Percentiles rank a stretch among this genome's conserved stretches.
phyloP scores from a whole-genome alignment of 23 tunicate species.

The Aplidium turbinatum region DNA sequence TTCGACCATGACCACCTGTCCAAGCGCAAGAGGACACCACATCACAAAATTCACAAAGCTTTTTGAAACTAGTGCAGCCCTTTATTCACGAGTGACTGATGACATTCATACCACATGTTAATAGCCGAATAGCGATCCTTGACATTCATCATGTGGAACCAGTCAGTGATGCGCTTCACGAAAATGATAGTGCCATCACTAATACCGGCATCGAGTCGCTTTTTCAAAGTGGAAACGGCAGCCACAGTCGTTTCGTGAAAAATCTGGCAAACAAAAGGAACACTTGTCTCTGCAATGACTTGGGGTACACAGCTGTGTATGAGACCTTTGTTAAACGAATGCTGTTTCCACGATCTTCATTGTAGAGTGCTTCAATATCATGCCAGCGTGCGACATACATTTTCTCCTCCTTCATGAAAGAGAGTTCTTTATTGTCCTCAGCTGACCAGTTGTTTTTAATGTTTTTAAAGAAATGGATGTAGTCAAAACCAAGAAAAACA shows the following conservation, averaged over 20 bases:
- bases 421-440: too few relatives aligned
- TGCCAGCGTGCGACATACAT: too few relatives aligned
- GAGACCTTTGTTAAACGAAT: constrained; percentile 6
- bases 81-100: constrained; percentile 1
- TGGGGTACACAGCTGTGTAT: constrained; percentile 10
- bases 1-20: constrained; percentile 10
- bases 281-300: constrained; percentile 17
- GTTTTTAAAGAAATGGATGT: too few relatives aligned
- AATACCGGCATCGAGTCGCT: constrained; percentile 4
- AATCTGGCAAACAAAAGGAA: constrained; percentile 15
- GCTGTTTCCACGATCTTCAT: constrained; percentile 1
- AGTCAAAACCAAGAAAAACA: too few relatives aligned
- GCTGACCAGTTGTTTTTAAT: too few relatives aligned
- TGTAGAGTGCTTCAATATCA: constrained; percentile 11
- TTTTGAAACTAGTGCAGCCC: constrained; percentile 15
- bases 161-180: constrained; percentile 5
- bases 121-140: constrained; percentile 10
- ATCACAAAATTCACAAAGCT: constrained; percentile 1
- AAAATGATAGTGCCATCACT: constrained; percentile 15
- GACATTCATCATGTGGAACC: constrained; percentile 15
- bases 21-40: constrained; percentile 9
- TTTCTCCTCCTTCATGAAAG: not conserved
- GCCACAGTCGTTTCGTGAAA: constrained; percentile 1
- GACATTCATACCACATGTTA: constrained; percentile 11
- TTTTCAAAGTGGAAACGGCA: not conserved